Evolutionary conservation across 2,888 invertebrate genomes (phyloP).

Genomic region (Sarcophaga caerulescens): DNA sequence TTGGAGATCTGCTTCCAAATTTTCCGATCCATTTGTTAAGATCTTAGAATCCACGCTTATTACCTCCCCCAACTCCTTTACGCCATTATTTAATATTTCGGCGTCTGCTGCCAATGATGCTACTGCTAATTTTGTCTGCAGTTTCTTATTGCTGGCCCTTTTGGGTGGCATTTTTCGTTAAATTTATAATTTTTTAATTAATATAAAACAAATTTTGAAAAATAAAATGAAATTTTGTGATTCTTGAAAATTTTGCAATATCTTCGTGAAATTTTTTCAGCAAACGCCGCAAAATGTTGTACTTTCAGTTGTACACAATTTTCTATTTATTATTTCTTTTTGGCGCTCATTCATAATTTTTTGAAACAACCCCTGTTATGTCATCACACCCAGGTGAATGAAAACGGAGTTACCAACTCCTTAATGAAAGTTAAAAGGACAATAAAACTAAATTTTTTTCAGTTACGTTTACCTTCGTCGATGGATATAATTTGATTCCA

Average conservation of each 20-base stretch:
- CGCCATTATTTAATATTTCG: slow-evolving; percentile 29
- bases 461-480: no score
- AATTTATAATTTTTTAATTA: background rate
- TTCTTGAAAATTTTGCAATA: slow-evolving; percentile 1
- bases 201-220: slow-evolving; percentile 12
- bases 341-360: slow-evolving; percentile 60
- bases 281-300: slow-evolving; percentile 50
- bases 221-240: background rate
- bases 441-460: no score
- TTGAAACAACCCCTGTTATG: slow-evolving; percentile 20
- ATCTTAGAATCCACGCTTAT: slow-evolving; percentile 16
- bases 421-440: no score
- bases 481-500: no score
- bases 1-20: background rate
- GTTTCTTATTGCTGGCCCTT: slow-evolving; percentile 70
- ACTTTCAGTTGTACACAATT: slow-evolving; percentile 60
- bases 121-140: slow-evolving; percentile 16
- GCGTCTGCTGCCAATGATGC: slow-evolving; percentile 36
- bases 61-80: slow-evolving; percentile 30
- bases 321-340: slow-evolving; percentile 57
- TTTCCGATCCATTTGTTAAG: slow-evolving; percentile 28
- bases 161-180: slow-evolving; percentile 72
- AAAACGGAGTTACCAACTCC: no score
- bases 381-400: no score
- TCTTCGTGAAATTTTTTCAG: slow-evolving; percentile 13